Evolutionary conservation across 2,113 vertebrate genomes (phyloP), one percentile per base, ranked within the genome.

Genomic region (Thalassoma bifasciatum): DNA sequence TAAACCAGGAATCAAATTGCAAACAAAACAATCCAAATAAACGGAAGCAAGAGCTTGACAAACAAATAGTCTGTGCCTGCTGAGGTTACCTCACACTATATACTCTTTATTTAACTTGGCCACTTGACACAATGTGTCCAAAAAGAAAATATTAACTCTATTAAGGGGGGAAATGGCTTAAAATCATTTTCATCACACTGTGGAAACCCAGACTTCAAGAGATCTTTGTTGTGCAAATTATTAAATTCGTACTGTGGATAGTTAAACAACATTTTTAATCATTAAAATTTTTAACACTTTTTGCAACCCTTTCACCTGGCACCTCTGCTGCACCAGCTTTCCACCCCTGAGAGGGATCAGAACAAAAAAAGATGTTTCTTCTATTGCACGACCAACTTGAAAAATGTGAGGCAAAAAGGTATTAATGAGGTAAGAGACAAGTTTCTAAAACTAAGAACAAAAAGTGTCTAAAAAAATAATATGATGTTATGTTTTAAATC

Each of bases 1-100:
- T 87, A 94, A 95, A 95, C 94, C 94, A 93, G 94, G 94, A 97
- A 95, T 95, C 93, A 95, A 96, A 96, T 95, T 93, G 4, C 70
- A 85, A 89, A 86, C 86, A 91, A 30, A 17, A 17, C 7, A 64
- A 37, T 23, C 34, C 3, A 66, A 75, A 67, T 66, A 37, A 71
- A 72, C 26, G 38, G 16, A 81, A 91, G 46, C 13, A 0, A 72
- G 58, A 62, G 50, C 14, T 44, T 50, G 2, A 36, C 30, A 30
- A 30, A 30, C 30, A 30, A 30, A 30, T 6, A 4, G 3, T 30
- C 30, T 30, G 42, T 52, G 2, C 40, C 14, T 42, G 1, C 6
- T 19, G 17, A 46, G 7, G 14, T 6, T 8, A 14, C 14, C 13
- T 17, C 17, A 17, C 19, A 19, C 6, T 17, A 8, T 46, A 19